These are phyloP conservation scores for Kuschelorhynchus macadamiae DNA, from an alignment of 2,888 invertebrate genomes.

Conservation along the genomic window DNA sequence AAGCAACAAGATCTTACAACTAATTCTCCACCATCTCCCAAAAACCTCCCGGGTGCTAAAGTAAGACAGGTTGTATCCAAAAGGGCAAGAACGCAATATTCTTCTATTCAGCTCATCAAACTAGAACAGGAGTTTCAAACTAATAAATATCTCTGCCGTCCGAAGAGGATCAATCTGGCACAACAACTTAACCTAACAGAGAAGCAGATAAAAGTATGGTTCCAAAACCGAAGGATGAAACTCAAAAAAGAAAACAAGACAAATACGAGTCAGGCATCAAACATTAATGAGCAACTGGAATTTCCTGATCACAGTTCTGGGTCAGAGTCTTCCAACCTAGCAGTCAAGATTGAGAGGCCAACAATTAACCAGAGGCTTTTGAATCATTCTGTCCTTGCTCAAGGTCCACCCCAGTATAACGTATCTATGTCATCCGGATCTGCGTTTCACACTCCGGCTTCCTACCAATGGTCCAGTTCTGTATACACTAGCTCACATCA, in stretches of 20 bases:
- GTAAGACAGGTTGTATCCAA: conserved; percentile 65
- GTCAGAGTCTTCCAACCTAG: conserved; percentile 18
- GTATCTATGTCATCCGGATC: conserved; percentile 8
- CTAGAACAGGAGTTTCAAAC: conserved; percentile 85
- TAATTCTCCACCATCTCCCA: conserved; percentile 3
- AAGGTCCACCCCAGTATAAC: conserved; percentile 51
- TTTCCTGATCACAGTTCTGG: conserved; percentile 42
- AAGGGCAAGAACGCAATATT: conserved; percentile 85
- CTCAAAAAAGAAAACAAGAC: conserved; percentile 76
- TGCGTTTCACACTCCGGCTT: conserved; percentile 10
- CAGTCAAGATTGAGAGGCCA: conserved; percentile 55
- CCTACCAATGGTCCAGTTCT: conserved; percentile 8
- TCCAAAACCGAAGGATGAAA: conserved; percentile 88
- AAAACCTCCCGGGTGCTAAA: not conserved
- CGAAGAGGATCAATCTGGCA: conserved; percentile 83
- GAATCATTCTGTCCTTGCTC: conserved; percentile 56
- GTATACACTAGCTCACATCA: not conserved
- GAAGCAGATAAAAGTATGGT: conserved; percentile 91
- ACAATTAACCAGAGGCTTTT: conserved; percentile 67
- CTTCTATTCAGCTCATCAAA: conserved; percentile 83
- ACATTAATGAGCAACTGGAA: conserved; percentile 21
- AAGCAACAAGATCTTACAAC: not conserved
- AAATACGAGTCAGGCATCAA: not conserved
- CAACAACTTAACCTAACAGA: conserved; percentile 79
- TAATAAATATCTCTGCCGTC: conserved; percentile 83